Percentiles rank a stretch among this genome's conserved stretches.
These are phyloP conservation scores for Ia io DNA, from an alignment of 2,113 vertebrate genomes.

Conservation along the genomic window DNA sequence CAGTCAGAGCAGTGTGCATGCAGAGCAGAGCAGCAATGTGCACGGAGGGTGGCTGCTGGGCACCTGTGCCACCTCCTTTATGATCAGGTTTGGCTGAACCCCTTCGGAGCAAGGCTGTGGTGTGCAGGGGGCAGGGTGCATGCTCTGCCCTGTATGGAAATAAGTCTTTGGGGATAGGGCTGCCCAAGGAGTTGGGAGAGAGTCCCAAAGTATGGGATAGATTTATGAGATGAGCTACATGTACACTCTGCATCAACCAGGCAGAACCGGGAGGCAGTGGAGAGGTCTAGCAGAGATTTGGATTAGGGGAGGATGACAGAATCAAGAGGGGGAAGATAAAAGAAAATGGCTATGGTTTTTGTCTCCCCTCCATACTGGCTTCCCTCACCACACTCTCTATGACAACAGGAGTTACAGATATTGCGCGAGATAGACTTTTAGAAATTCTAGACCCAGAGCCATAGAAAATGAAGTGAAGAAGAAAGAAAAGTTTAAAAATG, in stretches of 20 bases:
- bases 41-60: neutral
- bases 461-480: neutral
- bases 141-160: neutral
- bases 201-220: neutral
- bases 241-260: neutral
- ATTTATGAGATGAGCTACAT: neutral
- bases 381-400: neutral
- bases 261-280: neutral
- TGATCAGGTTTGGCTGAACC: conserved; percentile 26
- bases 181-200: neutral
- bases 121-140: neutral
- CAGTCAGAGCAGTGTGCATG: neutral
- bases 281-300: neutral
- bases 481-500: no score
- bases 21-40: neutral
- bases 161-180: neutral
- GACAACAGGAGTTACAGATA: neutral
- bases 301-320: neutral
- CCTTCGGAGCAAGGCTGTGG: neutral
- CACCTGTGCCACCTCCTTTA: neutral
- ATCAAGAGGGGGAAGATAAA: neutral
- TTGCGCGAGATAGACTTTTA: neutral
- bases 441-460: conserved; percentile 14
- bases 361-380: neutral
- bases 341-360: neutral